Conservation (phyloP, 2,113 vertebrate genomes). For the Myodes glareolus region DNA sequence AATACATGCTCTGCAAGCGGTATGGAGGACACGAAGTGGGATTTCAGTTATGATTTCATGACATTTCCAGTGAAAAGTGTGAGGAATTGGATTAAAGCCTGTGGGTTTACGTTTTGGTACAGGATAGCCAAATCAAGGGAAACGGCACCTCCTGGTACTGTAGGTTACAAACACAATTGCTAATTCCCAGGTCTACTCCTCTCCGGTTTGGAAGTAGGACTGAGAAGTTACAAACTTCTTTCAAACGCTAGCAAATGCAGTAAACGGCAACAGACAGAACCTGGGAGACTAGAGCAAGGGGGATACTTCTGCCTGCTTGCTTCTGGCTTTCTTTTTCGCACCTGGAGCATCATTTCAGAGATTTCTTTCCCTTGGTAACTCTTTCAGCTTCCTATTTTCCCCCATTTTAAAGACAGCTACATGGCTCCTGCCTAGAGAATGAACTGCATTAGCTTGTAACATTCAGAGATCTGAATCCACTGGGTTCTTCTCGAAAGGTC, state of each 20-base stretch:
- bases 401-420: not conserved
- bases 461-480: not conserved
- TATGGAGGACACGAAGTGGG: not conserved
- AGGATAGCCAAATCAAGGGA: not conserved
- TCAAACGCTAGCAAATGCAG: not conserved
- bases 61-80: not conserved
- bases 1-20: not conserved
- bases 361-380: not conserved
- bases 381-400: not conserved
- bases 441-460: not conserved
- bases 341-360: not conserved
- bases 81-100: conserved; percentile 12
- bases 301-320: rapidly evolving
- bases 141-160: not conserved
- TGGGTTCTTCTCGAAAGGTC: not conserved
- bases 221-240: not conserved
- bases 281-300: not conserved
- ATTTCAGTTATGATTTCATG: not conserved
- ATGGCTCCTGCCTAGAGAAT: not conserved
- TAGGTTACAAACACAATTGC: not conserved
- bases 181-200: not conserved
- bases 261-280: not conserved
- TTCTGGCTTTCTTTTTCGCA: not conserved
- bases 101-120: not conserved
- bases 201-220: not conserved